Evolutionary conservation across 2,113 vertebrate genomes (phyloP).

Genomic region (Odocoileus virginianus): DNA sequence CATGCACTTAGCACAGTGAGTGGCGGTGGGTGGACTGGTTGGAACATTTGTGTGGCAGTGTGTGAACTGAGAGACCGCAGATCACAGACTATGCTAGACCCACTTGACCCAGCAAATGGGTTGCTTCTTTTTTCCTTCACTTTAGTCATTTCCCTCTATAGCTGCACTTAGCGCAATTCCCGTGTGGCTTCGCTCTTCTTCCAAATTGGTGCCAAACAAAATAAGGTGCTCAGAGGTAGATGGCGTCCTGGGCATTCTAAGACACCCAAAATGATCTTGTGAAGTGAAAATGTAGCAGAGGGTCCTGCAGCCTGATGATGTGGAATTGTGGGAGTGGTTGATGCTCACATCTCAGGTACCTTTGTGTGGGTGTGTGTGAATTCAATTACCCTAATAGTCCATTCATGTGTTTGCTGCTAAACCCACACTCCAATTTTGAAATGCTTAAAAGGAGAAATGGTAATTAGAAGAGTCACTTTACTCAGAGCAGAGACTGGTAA

Average conservation of each 20-base stretch:
- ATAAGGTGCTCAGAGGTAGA: not conserved
- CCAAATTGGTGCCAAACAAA: not conserved
- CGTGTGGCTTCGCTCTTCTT: not conserved
- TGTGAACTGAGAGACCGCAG: fast-evolving
- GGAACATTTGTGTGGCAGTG: not conserved
- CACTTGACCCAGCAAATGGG: not conserved
- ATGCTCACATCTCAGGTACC: not conserved
- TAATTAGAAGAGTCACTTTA: not conserved
- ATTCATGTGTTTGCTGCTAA: not conserved
- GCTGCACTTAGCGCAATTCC: not conserved
- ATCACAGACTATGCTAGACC: not conserved
- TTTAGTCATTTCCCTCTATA: not conserved
- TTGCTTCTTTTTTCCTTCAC: not conserved
- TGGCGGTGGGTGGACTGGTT: not conserved
- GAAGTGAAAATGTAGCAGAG: not conserved
- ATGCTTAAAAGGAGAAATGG: not conserved
- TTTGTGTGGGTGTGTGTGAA: not conserved
- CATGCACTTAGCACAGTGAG: not conserved
- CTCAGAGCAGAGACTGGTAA: not conserved
- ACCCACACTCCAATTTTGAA: not conserved
- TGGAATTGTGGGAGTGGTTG: not conserved
- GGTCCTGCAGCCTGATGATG: fast-evolving
- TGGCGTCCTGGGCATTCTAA: not conserved
- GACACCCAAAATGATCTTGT: not conserved
- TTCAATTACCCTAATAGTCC: not conserved